A percentile compares a stretch with the other conserved stretches of the same genome.
Conservation (phyloP, 2,113 vertebrate species). For the Mustelus asterias region DNA sequence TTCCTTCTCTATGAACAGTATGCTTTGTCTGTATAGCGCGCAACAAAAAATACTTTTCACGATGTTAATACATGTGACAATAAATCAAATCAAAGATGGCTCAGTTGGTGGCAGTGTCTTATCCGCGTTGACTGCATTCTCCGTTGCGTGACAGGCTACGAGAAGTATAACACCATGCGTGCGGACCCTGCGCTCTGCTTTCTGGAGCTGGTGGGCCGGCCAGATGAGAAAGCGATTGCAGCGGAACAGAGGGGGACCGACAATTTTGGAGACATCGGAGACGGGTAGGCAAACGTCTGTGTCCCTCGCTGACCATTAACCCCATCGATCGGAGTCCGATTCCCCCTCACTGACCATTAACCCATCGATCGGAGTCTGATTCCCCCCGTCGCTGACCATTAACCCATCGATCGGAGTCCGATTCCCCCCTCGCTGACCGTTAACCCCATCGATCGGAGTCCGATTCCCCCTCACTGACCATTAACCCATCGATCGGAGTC, state of each 20-base stretch:
- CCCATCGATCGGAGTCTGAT: neutral
- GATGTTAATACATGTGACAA: too few relatives aligned
- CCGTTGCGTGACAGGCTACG: conserved; percentile 66
- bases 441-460: neutral
- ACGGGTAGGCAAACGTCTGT: conserved; percentile 60
- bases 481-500: neutral
- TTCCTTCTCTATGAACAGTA: too few relatives aligned
- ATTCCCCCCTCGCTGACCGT: neutral
- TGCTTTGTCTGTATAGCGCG: too few relatives aligned
- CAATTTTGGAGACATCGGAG: conserved; percentile 66
- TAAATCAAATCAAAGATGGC: too few relatives aligned
- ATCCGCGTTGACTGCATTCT: neutral
- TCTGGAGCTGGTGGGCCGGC: conserved; percentile 77
- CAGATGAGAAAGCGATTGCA: conserved; percentile 83
- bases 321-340: too few relatives aligned
- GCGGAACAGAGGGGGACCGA: conserved; percentile 79
- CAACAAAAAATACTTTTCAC: too few relatives aligned
- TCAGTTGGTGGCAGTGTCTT: neutral
- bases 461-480: neutral
- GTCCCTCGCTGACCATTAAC: neutral
- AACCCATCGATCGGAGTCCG: neutral
- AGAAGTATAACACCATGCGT: conserved; percentile 90
- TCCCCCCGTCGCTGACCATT: neutral
- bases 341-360: neutral
- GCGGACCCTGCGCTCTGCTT: conserved; percentile 84